phyloP scores from a whole-genome alignment of 2,888 invertebrate genomes.

The Corythucha ciliata region DNA sequence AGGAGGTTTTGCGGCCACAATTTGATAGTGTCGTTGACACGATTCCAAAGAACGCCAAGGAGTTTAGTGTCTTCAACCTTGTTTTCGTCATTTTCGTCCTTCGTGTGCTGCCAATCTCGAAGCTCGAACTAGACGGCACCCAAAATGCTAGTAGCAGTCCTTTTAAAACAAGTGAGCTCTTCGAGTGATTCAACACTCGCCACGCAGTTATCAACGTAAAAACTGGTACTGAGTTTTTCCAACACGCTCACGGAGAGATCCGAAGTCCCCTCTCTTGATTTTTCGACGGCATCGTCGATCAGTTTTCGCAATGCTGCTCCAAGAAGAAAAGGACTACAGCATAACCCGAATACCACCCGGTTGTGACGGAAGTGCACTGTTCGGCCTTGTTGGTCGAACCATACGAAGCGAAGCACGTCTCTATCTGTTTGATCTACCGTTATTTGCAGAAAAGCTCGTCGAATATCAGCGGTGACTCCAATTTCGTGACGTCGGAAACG shows the following conservation, averaged over 20 bases:
- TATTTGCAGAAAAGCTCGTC: constrained; percentile 38
- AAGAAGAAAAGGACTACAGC: constrained; percentile 23
- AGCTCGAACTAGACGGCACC: constrained; percentile 20
- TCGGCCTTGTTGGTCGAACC: constrained; percentile 18
- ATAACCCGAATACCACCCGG: constrained; percentile 24
- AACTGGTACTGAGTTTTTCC: no score
- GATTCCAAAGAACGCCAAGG: constrained; percentile 22
- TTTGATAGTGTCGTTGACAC: constrained; percentile 17
- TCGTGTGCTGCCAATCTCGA: constrained; percentile 20
- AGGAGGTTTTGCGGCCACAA: constrained; percentile 1
- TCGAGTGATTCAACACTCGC: constrained; percentile 1
- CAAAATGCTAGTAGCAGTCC: constrained; percentile 7
- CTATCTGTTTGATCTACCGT: constrained; percentile 33
- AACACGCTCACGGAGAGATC: background rate
- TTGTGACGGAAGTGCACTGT: constrained; percentile 15
- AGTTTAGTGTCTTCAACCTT: constrained; percentile 11
- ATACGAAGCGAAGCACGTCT: constrained; percentile 35
- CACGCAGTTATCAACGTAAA: constrained; percentile 18
- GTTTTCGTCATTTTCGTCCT: background rate
- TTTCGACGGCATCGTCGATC: constrained; percentile 1
- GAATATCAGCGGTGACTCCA: constrained; percentile 33
- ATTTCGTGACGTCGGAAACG: constrained; percentile 25
- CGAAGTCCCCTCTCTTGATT: background rate
- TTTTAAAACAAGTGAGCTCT: background rate
- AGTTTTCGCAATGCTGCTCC: constrained; percentile 16